phyloP scores from a whole-genome alignment of 2,113 vertebrate species.

The Pycnonotus jocosus region DNA sequence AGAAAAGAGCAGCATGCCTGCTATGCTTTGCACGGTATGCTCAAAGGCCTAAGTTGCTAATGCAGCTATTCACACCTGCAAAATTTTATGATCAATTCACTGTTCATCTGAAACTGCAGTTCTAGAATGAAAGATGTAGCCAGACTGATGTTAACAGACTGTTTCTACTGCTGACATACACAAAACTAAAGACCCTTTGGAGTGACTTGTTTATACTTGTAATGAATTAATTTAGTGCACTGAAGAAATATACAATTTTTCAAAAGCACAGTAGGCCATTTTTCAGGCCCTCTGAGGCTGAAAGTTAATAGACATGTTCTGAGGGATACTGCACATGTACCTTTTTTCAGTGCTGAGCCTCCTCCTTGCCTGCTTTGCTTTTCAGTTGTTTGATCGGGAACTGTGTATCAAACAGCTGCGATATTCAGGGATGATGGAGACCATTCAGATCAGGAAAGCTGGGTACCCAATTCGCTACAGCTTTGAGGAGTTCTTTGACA shows the following conservation, averaged over 20 bases:
- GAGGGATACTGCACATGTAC: neutral
- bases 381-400: slow-evolving; percentile 88
- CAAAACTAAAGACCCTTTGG: neutral
- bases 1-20: neutral
- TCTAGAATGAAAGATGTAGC: neutral
- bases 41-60: neutral
- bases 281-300: neutral
- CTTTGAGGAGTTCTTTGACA: slow-evolving; percentile 84
- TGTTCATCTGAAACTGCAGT: neutral
- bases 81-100: neutral
- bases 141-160: neutral
- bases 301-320: neutral
- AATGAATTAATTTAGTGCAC: neutral
- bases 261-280: neutral
- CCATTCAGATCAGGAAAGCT: slow-evolving; percentile 87
- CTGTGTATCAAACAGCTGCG: slow-evolving; percentile 90
- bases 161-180: neutral
- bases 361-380: neutral
- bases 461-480: slow-evolving; percentile 91
- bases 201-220: neutral
- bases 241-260: neutral
- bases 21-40: neutral
- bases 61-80: neutral
- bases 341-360: neutral
- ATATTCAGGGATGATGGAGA: slow-evolving; percentile 97